Conservation (phyloP, 37 sponge, comb jelly and placozoan genomes). For the Beroe ovata region DNA sequence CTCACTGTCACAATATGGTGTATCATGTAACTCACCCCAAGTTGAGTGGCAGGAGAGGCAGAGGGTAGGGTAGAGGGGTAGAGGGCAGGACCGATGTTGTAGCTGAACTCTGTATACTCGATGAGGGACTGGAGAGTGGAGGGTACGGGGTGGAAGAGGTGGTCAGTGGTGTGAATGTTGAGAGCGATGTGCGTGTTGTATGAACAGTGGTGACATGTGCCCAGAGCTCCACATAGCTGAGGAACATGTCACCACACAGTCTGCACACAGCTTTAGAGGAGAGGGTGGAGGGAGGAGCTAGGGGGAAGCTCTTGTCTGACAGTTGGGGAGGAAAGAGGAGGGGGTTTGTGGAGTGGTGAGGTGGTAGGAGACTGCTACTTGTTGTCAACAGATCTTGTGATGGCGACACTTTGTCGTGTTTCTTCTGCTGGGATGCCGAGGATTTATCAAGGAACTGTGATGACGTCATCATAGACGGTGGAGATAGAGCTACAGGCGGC, state of each 20-base stretch:
- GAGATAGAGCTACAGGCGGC: not conserved
- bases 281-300: not conserved
- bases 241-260: conserved; percentile 37
- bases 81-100: not conserved
- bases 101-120: not conserved
- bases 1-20: too few species aligned
- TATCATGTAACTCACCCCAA: conserved; percentile 32
- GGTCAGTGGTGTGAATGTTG: not conserved
- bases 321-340: not conserved
- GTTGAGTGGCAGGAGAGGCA: conserved; percentile 42
- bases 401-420: not conserved
- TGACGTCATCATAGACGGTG: not conserved
- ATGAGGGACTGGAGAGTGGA: not conserved
- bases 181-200: not conserved
- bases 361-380: not conserved
- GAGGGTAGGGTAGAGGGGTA: conserved; percentile 20
- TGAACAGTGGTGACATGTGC: conserved; percentile 60
- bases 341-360: not conserved
- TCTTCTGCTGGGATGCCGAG: not conserved
- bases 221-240: conserved; percentile 58
- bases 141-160: not conserved
- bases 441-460: not conserved
- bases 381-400: not conserved
- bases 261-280: conserved; percentile 9
- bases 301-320: not conserved